These are phyloP conservation scores for Parelbella ahira DNA, from an alignment of 2,888 invertebrate genomes.

Conservation along the genomic window DNA sequence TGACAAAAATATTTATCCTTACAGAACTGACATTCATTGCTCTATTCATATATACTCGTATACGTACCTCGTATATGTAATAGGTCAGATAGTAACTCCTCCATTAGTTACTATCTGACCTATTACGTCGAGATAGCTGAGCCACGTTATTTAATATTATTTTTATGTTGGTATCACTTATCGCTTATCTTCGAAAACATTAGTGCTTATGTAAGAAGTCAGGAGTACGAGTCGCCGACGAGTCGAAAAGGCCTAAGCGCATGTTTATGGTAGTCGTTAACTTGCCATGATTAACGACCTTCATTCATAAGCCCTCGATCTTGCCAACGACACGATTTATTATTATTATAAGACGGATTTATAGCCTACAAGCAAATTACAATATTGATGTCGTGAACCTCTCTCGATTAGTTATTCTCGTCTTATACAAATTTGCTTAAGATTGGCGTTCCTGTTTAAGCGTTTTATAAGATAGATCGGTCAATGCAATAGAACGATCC, in stretches of 20 bases:
- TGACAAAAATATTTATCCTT: too few species aligned
- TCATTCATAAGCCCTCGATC: conserved; percentile 27
- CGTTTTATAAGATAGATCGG: conserved; percentile 4
- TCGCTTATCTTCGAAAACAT: too few species aligned
- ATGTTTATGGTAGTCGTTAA: conserved; percentile 28
- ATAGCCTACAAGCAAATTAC: conserved; percentile 30
- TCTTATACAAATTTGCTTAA: conserved; percentile 14
- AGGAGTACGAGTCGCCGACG: not conserved
- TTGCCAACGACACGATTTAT: conserved; percentile 30
- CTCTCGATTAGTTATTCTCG: conserved; percentile 13
- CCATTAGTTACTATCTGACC: too few species aligned
- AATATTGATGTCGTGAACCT: conserved; percentile 28
- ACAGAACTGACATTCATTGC: too few species aligned
- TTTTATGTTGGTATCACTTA: too few species aligned
- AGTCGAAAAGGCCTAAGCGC: conserved; percentile 18
- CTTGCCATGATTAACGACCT: conserved; percentile 29
- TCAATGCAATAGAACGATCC: conserved; percentile 2
- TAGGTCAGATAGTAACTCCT: too few species aligned
- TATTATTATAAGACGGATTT: conserved; percentile 29
- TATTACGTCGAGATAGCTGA: too few species aligned
- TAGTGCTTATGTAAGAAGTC: not conserved
- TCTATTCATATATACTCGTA: too few species aligned
- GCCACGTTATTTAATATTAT: too few species aligned
- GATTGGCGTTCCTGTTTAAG: conserved; percentile 8
- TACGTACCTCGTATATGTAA: too few species aligned